Evolutionary conservation across 2,797 vertebrate genomes (phyloP).

Genomic region (Myripristis murdjan): DNA sequence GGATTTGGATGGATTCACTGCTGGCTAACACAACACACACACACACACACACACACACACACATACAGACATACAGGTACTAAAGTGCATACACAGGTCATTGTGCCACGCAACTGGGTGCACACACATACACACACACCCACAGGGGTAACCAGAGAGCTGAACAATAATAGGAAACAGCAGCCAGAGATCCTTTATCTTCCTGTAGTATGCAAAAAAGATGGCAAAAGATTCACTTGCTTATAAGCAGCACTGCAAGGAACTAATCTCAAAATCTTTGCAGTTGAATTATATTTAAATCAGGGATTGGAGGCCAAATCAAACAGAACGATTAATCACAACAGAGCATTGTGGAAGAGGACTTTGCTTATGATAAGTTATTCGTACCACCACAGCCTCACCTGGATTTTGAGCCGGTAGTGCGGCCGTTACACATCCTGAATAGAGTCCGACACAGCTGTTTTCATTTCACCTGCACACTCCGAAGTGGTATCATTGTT

Average conservation of each 20-base stretch:
- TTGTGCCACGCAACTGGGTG: neutral
- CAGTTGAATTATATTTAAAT: conserved; percentile 51
- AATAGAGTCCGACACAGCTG: neutral
- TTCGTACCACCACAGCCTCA: neutral
- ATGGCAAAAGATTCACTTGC: neutral
- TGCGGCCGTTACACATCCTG: too few species aligned
- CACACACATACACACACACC: conserved; percentile 5
- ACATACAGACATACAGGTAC: conserved; percentile 9
- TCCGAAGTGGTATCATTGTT: conserved; percentile 4
- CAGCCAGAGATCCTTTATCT: conserved; percentile 38
- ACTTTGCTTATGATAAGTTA: neutral
- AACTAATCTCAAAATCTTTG: conserved; percentile 43
- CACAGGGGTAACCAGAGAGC: neutral
- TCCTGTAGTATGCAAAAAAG: conserved; percentile 61
- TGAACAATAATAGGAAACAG: conserved; percentile 22
- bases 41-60: conserved; percentile 12
- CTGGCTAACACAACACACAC: conserved; percentile 14
- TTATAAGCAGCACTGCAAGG: conserved; percentile 24
- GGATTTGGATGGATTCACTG: conserved; percentile 2
- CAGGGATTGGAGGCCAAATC: conserved; percentile 6
- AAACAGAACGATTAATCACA: conserved; percentile 10
- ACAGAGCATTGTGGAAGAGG: neutral
- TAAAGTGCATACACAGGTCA: conserved; percentile 4
- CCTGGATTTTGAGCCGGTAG: neutral
- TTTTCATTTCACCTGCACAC: neutral